These are phyloP conservation scores for Serranus cabrilla DNA, from an alignment of 2,797 vertebrate species.

Conservation along the genomic window DNA sequence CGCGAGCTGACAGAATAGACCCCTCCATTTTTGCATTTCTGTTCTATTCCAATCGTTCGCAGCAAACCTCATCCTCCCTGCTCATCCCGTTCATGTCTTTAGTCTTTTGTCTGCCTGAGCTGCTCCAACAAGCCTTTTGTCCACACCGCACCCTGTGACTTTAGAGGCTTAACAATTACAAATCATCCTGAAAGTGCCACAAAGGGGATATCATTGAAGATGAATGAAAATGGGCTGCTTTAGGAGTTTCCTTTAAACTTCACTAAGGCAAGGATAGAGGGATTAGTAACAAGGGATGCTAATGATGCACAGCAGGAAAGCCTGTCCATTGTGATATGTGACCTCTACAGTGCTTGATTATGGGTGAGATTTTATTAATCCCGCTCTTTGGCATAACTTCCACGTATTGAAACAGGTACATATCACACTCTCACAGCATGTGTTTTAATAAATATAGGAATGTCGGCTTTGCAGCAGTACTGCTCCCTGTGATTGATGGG, in stretches of 20 bases:
- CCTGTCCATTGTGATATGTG: constrained; percentile 48
- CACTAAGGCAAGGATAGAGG: constrained; percentile 43
- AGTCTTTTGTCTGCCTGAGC: constrained; percentile 55
- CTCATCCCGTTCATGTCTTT: constrained; percentile 42
- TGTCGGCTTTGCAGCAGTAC: constrained; percentile 4
- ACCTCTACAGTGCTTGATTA: constrained; percentile 53
- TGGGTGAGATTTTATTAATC: constrained; percentile 44
- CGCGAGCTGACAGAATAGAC: constrained; percentile 21
- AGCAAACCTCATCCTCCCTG: constrained; percentile 27
- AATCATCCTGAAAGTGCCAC: constrained; percentile 61
- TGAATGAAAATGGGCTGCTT: constrained; percentile 47
- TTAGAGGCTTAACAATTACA: constrained; percentile 60
- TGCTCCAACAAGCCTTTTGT: constrained; percentile 53
- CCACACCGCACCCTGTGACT: constrained; percentile 28
- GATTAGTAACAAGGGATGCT: constrained; percentile 57
- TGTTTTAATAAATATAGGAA: constrained; percentile 42
- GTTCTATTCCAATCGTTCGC: constrained; percentile 33
- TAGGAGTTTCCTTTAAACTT: constrained; percentile 55
- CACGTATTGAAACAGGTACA: constrained; percentile 16
- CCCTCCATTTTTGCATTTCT: constrained; percentile 35
- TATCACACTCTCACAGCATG: constrained; percentile 30
- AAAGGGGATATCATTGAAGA: constrained; percentile 61
- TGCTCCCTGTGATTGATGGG: constrained; percentile 38
- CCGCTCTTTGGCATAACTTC: constrained; percentile 31
- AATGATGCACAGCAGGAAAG: constrained; percentile 42